Evolutionary conservation across 2,888 invertebrate species (phyloP).

Genomic region (Sepioteuthis lessoniana): DNA sequence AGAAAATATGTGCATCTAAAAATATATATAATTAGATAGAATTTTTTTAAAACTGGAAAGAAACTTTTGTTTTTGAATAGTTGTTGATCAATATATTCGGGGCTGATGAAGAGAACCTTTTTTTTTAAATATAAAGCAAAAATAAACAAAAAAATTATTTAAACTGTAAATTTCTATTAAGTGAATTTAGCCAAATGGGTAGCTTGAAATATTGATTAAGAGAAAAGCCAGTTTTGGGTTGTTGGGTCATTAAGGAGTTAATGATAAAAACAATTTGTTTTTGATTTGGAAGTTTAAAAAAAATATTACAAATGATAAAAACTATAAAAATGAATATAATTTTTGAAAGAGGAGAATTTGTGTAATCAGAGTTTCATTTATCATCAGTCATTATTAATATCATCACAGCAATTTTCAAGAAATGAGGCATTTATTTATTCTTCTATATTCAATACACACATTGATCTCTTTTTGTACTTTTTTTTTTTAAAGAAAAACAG

Average conservation of each 20-base stretch:
- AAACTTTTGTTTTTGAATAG: no score
- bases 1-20: no score
- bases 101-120: no score
- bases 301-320: neutral
- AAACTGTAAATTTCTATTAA: neutral
- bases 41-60: no score
- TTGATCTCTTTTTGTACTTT: neutral
- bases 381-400: constrained; percentile 33
- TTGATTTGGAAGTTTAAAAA: neutral
- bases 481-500: neutral
- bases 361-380: neutral
- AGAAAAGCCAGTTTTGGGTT: neutral
- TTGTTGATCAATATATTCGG: no score
- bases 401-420: neutral
- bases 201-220: neutral
- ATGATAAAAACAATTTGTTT: neutral
- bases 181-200: neutral
- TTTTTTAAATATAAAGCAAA: neutral
- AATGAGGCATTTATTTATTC: neutral
- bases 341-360: neutral
- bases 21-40: no score
- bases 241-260: constrained; percentile 18
- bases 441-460: neutral
- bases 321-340: neutral
- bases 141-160: neutral